Conservation (phyloP, 2,797 vertebrate species). For the Spea hammondii region DNA sequence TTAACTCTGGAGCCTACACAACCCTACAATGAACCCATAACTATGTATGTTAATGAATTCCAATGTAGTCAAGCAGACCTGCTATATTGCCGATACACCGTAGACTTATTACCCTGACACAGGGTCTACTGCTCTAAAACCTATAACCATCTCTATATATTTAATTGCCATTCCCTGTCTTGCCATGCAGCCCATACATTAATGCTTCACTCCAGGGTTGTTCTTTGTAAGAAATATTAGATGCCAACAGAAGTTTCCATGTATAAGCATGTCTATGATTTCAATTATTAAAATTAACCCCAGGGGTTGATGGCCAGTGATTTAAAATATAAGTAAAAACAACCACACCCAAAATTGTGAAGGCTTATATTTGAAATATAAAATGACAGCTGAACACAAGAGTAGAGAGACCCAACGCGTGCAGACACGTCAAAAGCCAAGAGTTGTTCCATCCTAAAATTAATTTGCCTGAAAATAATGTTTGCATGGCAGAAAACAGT, state of each 20-base stretch:
- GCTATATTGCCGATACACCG: too few relatives aligned
- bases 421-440: not conserved
- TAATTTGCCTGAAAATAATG: too few relatives aligned
- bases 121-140: too few relatives aligned
- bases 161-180: too few relatives aligned
- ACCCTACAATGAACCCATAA: too few relatives aligned
- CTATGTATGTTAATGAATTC: too few relatives aligned
- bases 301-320: conserved; percentile 9
- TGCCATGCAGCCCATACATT: too few relatives aligned
- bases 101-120: too few relatives aligned
- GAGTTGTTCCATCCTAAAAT: not conserved
- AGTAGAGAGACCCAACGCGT: not conserved
- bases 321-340: conserved; percentile 7
- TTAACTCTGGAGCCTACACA: too few relatives aligned
- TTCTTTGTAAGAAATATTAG: not conserved
- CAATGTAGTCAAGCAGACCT: too few relatives aligned
- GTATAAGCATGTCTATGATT: conserved; percentile 33
- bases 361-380: conserved; percentile 9
- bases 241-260: conserved; percentile 22
- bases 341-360: conserved; percentile 29
- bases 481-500: not conserved
- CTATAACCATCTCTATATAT: too few relatives aligned
- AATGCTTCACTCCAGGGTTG: too few relatives aligned
- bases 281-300: conserved; percentile 19
- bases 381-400: conserved; percentile 25